Evolutionary conservation across 2,113 vertebrate genomes (phyloP), one percentile per base, ranked within the genome.

Genomic region (Neotoma lepida): DNA sequence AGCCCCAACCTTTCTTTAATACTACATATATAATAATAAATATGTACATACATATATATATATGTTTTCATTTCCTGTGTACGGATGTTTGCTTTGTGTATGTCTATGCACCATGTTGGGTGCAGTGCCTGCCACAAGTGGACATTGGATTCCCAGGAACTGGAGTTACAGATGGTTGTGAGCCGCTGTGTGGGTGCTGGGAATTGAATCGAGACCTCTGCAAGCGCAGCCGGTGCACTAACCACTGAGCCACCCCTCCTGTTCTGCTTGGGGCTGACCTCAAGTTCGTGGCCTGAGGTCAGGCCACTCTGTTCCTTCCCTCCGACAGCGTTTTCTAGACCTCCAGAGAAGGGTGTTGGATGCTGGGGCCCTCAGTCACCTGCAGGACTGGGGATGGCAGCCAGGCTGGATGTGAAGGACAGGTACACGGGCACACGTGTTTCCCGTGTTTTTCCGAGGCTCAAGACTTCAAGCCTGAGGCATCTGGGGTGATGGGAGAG

Each of bases 391-490:
- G 63, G 18, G 17, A 2, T n/a, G n/a, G 18, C 68, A 71, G 15
- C 18, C 78, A 28, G 77, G 28, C 15, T 20, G 12, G 9, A 9
- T 2, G 35, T 4, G 56, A 58, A 41, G 54, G 54, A 5, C 24
- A 39, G 17, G 20, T 1, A 0, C 33, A 1, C 0, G 22, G 20
- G 18, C 77, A 58, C 54, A 7, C 5, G 2, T 17, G 54, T 4
- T 81, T 13, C 80, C 56, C 0, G 24, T 22, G n/a, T n/a, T n/a
- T n/a, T n/a, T n/a, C n/a, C n/a, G n/a, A n/a, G 8, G 54, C 80
- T 58, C 35, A 15, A 15, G 56, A 7, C 41, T 84, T 30, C 17
- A 20, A 88, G 54, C 46, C 39, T 9, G 6, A 2, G 0, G 84
- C 28, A 3, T 82, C 78, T 3, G 4, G 51, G 73, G 9, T 4